phyloP scores from a whole-genome alignment of 2,797 vertebrate genomes.

The Onychomys torridus region DNA sequence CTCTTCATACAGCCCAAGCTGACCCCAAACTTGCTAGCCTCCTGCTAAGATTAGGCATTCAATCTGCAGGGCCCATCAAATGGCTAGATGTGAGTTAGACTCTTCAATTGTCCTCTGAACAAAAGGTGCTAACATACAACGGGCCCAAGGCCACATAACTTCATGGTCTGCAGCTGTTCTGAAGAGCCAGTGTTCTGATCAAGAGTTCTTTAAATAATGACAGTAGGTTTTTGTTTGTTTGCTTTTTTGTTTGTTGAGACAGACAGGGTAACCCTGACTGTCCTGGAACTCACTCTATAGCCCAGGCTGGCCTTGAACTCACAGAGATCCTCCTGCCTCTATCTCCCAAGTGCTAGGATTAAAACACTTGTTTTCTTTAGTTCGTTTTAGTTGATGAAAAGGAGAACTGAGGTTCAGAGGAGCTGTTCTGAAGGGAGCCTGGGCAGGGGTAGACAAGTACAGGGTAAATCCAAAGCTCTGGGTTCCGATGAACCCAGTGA shows the following conservation, averaged over 20 bases:
- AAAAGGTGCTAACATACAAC: background rate
- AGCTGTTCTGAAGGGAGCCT: background rate
- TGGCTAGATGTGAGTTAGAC: background rate
- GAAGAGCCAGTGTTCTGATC: background rate
- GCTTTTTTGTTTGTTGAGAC: too few species aligned
- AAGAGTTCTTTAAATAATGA: background rate
- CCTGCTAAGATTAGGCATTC: background rate
- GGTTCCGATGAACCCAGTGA: background rate
- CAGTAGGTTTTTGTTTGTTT: too few species aligned
- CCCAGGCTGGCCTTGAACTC: too few species aligned
- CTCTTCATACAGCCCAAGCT: background rate
- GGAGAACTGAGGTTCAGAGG: background rate
- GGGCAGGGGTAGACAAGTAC: too few species aligned
- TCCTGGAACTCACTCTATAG: too few species aligned
- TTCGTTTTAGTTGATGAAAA: background rate
- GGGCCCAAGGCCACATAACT: background rate
- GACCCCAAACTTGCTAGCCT: background rate
- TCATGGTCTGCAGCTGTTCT: background rate
- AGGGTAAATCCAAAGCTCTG: background rate
- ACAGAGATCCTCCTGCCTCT: too few species aligned
- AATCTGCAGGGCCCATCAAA: background rate
- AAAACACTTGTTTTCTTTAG: background rate
- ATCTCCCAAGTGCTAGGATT: too few species aligned
- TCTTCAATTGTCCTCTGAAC: background rate
- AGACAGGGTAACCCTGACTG: too few species aligned